Evolutionary conservation across 1,140 invertebrate genomes (phyloP), one percentile per base, ranked within the genome.

Genomic region (Triops longicaudatus): DNA sequence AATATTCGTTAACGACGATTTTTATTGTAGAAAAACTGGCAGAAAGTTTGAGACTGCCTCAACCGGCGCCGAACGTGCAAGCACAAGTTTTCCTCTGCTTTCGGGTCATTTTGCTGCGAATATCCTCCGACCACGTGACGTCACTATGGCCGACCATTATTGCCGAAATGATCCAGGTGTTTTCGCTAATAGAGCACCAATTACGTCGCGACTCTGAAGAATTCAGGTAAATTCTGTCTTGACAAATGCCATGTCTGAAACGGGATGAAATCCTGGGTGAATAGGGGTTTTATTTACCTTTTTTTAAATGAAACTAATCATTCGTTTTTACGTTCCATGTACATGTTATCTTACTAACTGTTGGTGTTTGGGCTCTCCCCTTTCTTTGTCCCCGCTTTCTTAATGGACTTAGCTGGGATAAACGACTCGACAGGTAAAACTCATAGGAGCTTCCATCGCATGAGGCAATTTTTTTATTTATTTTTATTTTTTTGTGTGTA

Each of bases 61-160:
- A 93, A 81, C 89, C 92, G 31, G 91, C 92, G 14, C 93, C 95
- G 1, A 88, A 88, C 26, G 89, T 98, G 63, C 93, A 96, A 83
- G 89, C 93, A 0, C 92, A 94, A 82, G 94, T 98, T 26, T 95
- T 98, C 82, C 84, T 96, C 11, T 96, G 94, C 84, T 96, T 97
- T 83, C 89, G 95, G 72, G 95, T 98, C 5, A 86, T 98, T 63
- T 86, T 98, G 9, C 83, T 97, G 73, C 86, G 95, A 76, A 94
- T 97, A 88, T 94, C 94, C 10, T 89, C 93, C 0, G 88, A 92
- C 79, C 91, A 95, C 80, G 89, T 97, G 4, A 95, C 93, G 11
- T 95, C 93, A 0, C 85, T 98, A 31, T 98, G 96, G 96, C 96
- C 96, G 7, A 92, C 93, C 63, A 95, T 98, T 81, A 94, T 97